These are phyloP conservation scores for Coelogynopora nodosa DNA, from an alignment of 2,888 invertebrate genomes.

Conservation along the genomic window DNA sequence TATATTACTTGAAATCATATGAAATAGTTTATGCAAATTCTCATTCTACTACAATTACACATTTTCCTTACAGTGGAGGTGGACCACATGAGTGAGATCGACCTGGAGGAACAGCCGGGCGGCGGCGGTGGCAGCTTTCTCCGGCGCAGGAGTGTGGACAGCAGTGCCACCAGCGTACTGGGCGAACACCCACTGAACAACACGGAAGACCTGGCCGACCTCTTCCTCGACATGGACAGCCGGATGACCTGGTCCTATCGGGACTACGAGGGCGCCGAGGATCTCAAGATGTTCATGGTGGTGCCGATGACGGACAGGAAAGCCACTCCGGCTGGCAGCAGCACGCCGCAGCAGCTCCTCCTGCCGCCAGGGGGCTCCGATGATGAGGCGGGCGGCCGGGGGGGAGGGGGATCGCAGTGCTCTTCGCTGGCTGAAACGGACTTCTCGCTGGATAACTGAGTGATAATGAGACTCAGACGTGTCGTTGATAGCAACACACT, in stretches of 20 bases:
- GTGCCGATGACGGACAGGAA: not conserved
- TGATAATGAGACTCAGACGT: too few relatives aligned
- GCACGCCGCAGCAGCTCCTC: not conserved
- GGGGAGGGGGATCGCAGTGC: not conserved
- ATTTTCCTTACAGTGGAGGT: too few relatives aligned
- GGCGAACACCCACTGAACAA: not conserved
- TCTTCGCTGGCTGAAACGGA: not conserved
- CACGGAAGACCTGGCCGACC: not conserved
- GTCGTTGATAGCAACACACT: too few relatives aligned
- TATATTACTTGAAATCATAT: too few relatives aligned
- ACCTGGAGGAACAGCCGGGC: not conserved
- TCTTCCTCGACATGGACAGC: not conserved
- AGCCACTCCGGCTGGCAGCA: not conserved
- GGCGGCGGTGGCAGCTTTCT: too few relatives aligned
- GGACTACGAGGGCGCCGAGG: constrained; percentile 12
- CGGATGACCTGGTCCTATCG: not conserved
- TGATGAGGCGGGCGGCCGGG: not conserved
- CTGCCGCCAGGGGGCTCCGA: not conserved
- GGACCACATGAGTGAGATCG: not conserved
- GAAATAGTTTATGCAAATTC: too few relatives aligned
- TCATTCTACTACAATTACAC: too few relatives aligned
- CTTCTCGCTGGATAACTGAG: not conserved
- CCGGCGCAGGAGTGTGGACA: too few relatives aligned
- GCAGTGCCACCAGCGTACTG: not conserved
- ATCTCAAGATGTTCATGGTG: constrained; percentile 3